phyloP scores from a whole-genome alignment of 2,113 vertebrate genomes.

The Mus pahari region DNA sequence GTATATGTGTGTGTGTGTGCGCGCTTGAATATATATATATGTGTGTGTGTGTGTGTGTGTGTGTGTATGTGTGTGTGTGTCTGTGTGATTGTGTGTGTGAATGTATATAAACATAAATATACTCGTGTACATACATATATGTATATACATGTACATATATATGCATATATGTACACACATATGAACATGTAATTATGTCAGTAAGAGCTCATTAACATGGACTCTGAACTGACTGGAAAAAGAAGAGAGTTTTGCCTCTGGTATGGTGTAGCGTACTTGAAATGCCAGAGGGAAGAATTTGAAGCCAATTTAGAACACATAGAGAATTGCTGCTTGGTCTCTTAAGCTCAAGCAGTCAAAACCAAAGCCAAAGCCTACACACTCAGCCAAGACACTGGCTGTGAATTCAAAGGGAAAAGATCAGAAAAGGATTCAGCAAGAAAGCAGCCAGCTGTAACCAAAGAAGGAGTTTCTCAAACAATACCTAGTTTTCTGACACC shows the following conservation, averaged over 20 bases:
- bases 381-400: not conserved
- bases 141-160: not conserved
- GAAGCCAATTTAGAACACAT: not conserved
- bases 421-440: not conserved
- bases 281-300: not conserved
- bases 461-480: not conserved
- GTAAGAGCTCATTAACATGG: not conserved
- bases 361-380: not conserved
- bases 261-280: too few relatives aligned
- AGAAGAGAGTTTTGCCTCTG: not conserved
- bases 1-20: not conserved
- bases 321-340: not conserved
- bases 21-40: too few relatives aligned
- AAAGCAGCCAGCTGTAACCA: not conserved
- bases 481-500: not conserved
- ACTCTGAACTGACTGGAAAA: not conserved
- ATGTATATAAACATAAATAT: too few relatives aligned
- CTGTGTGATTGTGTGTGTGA: too few relatives aligned
- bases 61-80: too few relatives aligned
- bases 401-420: not conserved
- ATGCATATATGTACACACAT: too few relatives aligned
- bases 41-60: not conserved
- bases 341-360: not conserved
- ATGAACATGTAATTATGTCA: not conserved
- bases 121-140: not conserved